Evolutionary conservation across 2,113 vertebrate species (phyloP).

Genomic region (Nothobranchius kuhntae): DNA sequence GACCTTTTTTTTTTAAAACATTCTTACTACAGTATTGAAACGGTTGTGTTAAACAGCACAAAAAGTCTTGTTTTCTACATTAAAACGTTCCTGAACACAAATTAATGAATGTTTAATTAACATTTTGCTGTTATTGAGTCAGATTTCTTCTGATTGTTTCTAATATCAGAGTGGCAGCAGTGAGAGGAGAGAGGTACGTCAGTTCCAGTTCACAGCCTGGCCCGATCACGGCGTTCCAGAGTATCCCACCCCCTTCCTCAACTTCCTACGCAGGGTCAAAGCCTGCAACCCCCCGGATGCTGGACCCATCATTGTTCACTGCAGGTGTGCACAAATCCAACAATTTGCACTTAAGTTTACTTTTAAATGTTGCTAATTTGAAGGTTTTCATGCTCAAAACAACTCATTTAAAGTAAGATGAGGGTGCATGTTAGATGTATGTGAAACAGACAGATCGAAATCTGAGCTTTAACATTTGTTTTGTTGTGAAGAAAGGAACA

Average conservation of each 20-base stretch:
- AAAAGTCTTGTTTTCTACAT: too few species aligned
- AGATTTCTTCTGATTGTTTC: background rate
- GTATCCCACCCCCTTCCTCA: conserved; percentile 96
- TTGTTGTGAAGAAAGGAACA: background rate
- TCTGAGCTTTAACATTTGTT: background rate
- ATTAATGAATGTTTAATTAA: too few species aligned
- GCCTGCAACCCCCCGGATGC: conserved; percentile 96
- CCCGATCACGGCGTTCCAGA: conserved; percentile 96
- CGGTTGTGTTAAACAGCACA: too few species aligned
- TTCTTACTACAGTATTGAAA: too few species aligned
- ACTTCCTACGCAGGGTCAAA: conserved; percentile 94
- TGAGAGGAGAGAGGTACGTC: conserved; percentile 94
- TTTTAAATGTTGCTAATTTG: too few species aligned
- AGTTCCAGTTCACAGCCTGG: conserved; percentile 99
- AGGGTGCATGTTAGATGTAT: too few species aligned
- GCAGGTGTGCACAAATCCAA: conserved; percentile 82
- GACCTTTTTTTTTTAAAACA: too few species aligned
- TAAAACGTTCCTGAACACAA: too few species aligned
- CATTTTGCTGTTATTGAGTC: too few species aligned
- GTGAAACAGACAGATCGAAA: too few species aligned
- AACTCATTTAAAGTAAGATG: too few species aligned
- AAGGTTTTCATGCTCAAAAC: too few species aligned
- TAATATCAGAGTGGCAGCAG: conserved; percentile 87
- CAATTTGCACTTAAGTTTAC: background rate
- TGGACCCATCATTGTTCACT: conserved; percentile 93